phyloP scores from a whole-genome alignment of 1,140 invertebrate genomes.

The Camponotus floridanus region DNA sequence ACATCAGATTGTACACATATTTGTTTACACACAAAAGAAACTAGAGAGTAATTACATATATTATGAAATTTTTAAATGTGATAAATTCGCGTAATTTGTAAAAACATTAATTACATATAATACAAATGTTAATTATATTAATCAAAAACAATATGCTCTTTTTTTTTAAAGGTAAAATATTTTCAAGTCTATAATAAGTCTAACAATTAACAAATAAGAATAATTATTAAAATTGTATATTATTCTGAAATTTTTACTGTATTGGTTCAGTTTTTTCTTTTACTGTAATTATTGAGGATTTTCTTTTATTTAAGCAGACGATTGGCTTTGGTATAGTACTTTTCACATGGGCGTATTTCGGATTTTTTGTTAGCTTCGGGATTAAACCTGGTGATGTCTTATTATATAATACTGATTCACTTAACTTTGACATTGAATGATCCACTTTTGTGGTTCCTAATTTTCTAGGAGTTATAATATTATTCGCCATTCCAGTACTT shows the following conservation, averaged over 20 bases:
- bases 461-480: background rate
- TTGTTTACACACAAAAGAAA: too few relatives aligned
- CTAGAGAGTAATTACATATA: background rate
- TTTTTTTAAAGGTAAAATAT: background rate
- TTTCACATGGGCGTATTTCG: constrained; percentile 50
- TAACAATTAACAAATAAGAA: background rate
- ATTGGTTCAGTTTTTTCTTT: too few relatives aligned
- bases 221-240: background rate
- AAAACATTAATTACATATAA: background rate
- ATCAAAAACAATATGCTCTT: background rate
- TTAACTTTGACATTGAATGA: background rate
- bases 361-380: constrained; percentile 21
- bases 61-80: constrained; percentile 25
- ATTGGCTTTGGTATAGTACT: constrained; percentile 53
- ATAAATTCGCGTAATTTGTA: constrained; percentile 4
- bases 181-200: background rate
- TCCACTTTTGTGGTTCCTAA: background rate
- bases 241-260: background rate
- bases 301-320: background rate
- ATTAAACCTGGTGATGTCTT: background rate
- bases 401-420: background rate
- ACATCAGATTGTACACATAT: constrained; percentile 17
- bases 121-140: too few relatives aligned
- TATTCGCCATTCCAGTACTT: background rate
- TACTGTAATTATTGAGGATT: background rate